These are phyloP conservation scores for Drosophila neocordata DNA, from an alignment of 1,140 invertebrate species.

Conservation along the genomic window DNA sequence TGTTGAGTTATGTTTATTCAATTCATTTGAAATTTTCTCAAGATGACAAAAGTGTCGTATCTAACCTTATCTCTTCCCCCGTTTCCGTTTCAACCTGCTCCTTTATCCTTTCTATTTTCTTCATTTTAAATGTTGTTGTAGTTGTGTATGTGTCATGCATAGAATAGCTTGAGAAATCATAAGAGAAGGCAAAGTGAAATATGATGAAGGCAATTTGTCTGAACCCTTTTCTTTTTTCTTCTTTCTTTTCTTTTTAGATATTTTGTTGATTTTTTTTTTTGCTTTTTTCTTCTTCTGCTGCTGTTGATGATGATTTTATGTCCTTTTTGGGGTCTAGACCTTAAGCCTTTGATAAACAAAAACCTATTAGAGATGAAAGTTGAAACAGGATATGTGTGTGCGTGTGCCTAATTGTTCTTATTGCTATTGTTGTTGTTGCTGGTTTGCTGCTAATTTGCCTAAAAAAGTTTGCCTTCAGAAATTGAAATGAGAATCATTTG, in stretches of 20 bases:
- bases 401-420: constrained; percentile 4
- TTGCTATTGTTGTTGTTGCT: constrained; percentile 38
- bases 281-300: neutral
- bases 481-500: constrained; percentile 45
- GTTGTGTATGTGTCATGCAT: constrained; percentile 41
- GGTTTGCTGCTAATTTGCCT: constrained; percentile 65
- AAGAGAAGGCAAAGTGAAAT: constrained; percentile 51
- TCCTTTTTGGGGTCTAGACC: constrained; percentile 15
- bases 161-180: constrained; percentile 22
- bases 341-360: constrained; percentile 66
- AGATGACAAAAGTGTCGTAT: constrained; percentile 27
- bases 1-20: constrained; percentile 6
- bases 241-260: neutral
- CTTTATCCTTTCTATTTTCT: no score
- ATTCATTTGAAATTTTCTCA: constrained; percentile 3
- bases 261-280: neutral
- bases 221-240: no score
- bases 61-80: neutral
- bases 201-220: constrained; percentile 77
- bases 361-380: constrained; percentile 21
- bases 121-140: constrained; percentile 26
- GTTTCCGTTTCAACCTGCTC: neutral
- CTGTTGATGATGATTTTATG: constrained; percentile 1
- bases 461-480: constrained; percentile 50
- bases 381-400: constrained; percentile 23